Evolutionary conservation across 2,113 vertebrate species (phyloP), one percentile per base, ranked within the genome.

Genomic region (Gallinago undulata): DNA sequence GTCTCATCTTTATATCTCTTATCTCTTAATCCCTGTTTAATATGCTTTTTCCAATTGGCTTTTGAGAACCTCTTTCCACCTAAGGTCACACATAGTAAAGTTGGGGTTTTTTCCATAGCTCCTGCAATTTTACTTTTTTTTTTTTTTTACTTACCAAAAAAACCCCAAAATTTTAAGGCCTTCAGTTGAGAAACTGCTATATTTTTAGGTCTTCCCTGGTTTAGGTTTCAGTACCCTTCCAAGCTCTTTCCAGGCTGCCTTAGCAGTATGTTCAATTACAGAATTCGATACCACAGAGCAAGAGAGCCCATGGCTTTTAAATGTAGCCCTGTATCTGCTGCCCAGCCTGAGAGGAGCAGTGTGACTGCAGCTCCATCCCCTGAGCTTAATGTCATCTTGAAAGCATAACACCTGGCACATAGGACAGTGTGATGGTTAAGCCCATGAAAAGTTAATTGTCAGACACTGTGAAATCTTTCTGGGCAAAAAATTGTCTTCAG

Each of bases 251-350:
- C 7, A 23, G 62, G 16, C 27, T 63, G 3, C 19, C 7, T 35
- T 79, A 68, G 25, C 28, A 18, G 19, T 31, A 33, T 68, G 82
- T 79, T 5, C 22, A 78, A 11, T 43, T 4, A 11, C 13, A 35
- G 33, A 47, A 57, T 27, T 18, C 17, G 1, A 1, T 53, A 28
- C 8, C 30, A 28, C 0, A 1, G 47, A 72, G 6, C 25, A 47
- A 25, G 51, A 45, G n/a, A 88, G 85, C n/a, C 8, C 6, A 2
- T 16, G 30, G 13, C 18, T 75, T 85, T 37, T 30, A 19, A 14
- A 0, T 1, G 1, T 19, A 19, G 77, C 31, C 23, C 14, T 53
- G 12, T 37, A 2, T 11, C 15, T 45, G 13, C 66, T 60, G 63
- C 31, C 6, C 17, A 63, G 51, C 11, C 47, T 2, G 22, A 24